phyloP scores from a whole-genome alignment of 2,797 vertebrate species.

The Epinephelus malabaricus region DNA sequence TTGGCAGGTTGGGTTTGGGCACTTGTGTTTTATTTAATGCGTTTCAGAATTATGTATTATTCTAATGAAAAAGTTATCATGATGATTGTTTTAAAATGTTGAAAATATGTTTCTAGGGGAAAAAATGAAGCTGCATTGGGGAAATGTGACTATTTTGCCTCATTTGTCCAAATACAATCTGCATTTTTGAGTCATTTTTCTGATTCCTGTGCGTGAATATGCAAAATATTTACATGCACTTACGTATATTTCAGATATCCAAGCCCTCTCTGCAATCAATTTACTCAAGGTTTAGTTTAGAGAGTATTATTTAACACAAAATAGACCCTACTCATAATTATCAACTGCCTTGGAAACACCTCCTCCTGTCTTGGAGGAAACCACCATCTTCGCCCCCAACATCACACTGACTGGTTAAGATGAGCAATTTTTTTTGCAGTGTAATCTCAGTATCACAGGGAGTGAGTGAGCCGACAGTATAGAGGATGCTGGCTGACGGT shows the following conservation, averaged over 20 bases:
- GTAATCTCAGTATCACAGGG: slow-evolving; percentile 13
- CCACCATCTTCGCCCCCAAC: neutral
- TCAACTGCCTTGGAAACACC: neutral
- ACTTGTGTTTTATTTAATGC: too few species aligned
- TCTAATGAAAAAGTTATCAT: neutral
- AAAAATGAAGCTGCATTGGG: too few species aligned
- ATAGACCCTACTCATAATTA: too few species aligned
- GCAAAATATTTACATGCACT: neutral
- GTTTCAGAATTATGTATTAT: neutral
- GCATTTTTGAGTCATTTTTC: neutral
- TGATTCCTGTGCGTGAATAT: neutral
- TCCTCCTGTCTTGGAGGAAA: neutral
- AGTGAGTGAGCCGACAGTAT: slow-evolving; percentile 33
- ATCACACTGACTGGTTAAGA: neutral
- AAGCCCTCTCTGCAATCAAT: neutral
- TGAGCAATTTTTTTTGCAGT: neutral
- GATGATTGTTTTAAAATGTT: neutral
- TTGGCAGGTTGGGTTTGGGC: too few species aligned
- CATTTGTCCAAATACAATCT: neutral
- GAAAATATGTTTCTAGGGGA: too few species aligned
- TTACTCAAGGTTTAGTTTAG: neutral
- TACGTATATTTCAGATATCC: neutral
- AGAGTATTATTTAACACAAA: neutral
- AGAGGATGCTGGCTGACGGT: slow-evolving; percentile 17
- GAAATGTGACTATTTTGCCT: too few species aligned